Evolutionary conservation across 35 echinoderm and acorn worm species (phyloP).

Genomic region (Ptychodera flava): DNA sequence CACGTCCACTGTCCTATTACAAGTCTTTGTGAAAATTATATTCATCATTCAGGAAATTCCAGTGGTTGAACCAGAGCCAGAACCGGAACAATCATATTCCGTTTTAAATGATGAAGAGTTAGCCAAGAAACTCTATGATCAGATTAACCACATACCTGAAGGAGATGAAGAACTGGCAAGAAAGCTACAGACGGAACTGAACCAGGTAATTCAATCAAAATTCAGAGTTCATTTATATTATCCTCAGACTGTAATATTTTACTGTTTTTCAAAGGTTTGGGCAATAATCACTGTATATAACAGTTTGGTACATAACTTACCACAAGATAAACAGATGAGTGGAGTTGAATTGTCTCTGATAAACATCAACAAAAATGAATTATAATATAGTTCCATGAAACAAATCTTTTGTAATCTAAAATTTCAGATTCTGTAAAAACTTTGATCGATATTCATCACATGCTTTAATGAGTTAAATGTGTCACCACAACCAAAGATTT

Average conservation of each 20-base stretch:
- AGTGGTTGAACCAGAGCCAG: neutral
- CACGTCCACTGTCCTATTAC: no score
- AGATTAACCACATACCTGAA: conserved; percentile 3
- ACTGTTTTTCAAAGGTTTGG: neutral
- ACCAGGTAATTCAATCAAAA: neutral
- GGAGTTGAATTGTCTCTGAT: neutral
- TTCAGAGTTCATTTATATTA: neutral
- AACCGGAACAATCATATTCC: conserved; percentile 3
- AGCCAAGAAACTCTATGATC: conserved; percentile 43
- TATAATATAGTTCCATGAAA: no score
- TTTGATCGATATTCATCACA: no score
- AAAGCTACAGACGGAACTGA: conserved; percentile 12
- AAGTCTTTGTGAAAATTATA: no score
- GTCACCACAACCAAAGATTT: no score
- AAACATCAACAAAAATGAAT: no score
- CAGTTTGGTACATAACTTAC: neutral
- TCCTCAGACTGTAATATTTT: neutral
- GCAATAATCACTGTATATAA: conserved; percentile 2
- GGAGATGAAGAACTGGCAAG: conserved; percentile 27
- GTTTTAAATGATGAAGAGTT: conserved; percentile 45
- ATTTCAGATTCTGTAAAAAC: no score
- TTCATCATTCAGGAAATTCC: neutral
- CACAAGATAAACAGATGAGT: conserved; percentile 2
- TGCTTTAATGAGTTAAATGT: no score
- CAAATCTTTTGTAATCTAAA: no score